phyloP scores from a whole-genome alignment of 2,888 invertebrate genomes.

The Parascotia fuliginaria region DNA sequence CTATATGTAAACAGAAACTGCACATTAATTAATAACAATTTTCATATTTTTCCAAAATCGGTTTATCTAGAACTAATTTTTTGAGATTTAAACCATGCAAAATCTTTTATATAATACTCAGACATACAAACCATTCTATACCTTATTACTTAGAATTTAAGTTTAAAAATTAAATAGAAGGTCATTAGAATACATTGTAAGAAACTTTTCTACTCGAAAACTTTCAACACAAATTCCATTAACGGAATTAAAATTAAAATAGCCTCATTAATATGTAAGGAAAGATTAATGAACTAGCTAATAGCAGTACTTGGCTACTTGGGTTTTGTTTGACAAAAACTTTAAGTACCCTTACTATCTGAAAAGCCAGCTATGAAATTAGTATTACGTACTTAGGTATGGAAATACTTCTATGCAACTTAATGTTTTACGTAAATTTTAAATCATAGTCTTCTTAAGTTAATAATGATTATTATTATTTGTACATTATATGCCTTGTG shows the following conservation, averaged over 20 bases:
- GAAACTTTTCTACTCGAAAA: slow-evolving; percentile 46
- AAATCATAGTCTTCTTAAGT: neutral
- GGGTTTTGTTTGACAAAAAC: slow-evolving; percentile 37
- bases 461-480: no score
- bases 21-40: neutral
- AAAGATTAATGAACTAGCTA: slow-evolving; percentile 54
- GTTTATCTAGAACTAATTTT: slow-evolving; percentile 20
- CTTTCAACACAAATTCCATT: slow-evolving; percentile 53
- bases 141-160: neutral
- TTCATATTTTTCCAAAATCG: neutral
- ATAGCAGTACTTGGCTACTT: slow-evolving; percentile 32
- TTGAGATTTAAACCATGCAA: slow-evolving; percentile 6
- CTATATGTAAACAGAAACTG: no score
- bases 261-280: slow-evolving; percentile 55
- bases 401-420: slow-evolving; percentile 13
- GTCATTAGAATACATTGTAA: slow-evolving; percentile 8
- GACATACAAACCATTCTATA: neutral
- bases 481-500: no score
- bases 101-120: neutral
- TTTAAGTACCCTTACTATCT: slow-evolving; percentile 22
- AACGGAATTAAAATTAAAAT: slow-evolving; percentile 58
- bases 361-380: slow-evolving; percentile 15
- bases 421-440: neutral
- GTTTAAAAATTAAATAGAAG: slow-evolving; percentile 2
- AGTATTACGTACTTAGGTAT: neutral